These are phyloP conservation scores for Podarcis muralis DNA, from an alignment of 2,113 vertebrate species.

Conservation along the genomic window DNA sequence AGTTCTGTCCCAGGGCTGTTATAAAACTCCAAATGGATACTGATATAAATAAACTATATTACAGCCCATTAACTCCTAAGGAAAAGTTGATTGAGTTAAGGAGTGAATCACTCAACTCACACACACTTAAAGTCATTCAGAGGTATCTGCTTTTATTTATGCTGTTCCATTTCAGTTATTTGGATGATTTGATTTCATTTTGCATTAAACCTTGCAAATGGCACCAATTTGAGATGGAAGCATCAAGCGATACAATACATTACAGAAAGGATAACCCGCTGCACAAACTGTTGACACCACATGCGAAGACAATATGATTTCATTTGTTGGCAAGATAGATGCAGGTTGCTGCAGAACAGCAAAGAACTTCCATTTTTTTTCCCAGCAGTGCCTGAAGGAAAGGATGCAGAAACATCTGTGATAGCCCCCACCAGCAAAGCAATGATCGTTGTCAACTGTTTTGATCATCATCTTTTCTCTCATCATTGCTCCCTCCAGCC, in stretches of 20 bases:
- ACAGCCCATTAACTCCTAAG: constrained; percentile 42
- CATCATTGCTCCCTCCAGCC: constrained; percentile 33
- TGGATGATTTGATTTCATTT: constrained; percentile 54
- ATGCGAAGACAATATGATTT: constrained; percentile 35
- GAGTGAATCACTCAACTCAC: constrained; percentile 28
- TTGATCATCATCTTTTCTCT: constrained; percentile 19
- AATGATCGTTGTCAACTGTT: neutral
- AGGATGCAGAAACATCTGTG: neutral
- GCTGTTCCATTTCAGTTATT: constrained; percentile 40
- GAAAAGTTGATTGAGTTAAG: constrained; percentile 31
- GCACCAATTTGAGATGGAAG: constrained; percentile 9
- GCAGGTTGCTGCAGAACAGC: neutral
- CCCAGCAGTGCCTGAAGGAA: constrained; percentile 34
- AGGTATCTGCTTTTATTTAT: constrained; percentile 32
- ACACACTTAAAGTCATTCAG: constrained; percentile 50
- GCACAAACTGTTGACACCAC: neutral
- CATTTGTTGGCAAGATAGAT: constrained; percentile 6
- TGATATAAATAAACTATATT: constrained; percentile 25
- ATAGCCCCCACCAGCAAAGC: neutral
- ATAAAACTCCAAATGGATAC: constrained; percentile 26
- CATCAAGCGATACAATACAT: constrained; percentile 3
- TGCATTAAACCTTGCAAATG: constrained; percentile 38
- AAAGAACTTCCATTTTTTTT: constrained; percentile 13
- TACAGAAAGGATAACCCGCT: constrained; percentile 39
- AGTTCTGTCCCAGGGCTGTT: neutral